phyloP scores from a whole-genome alignment of 2,113 vertebrate species.

The Diadophis punctatus region DNA sequence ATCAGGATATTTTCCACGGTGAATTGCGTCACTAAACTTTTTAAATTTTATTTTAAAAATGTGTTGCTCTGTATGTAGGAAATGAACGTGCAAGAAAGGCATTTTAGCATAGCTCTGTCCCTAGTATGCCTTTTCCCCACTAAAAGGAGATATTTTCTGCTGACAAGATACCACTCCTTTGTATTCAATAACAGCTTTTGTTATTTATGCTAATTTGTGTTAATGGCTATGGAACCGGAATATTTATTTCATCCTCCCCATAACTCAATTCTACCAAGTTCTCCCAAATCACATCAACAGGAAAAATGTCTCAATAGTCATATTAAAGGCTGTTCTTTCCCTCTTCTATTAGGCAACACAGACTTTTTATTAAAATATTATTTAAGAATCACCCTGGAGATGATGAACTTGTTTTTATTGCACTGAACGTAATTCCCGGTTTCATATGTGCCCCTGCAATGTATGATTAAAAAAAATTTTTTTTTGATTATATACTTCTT shows the following conservation, averaged over 20 bases:
- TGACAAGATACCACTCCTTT: too few species aligned
- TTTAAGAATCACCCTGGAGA: neutral
- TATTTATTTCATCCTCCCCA: neutral
- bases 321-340: neutral
- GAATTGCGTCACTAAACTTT: neutral
- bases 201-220: too few species aligned
- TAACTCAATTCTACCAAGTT: neutral
- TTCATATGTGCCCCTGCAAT: neutral
- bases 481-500: neutral
- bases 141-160: neutral
- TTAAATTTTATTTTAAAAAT: neutral
- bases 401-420: neutral
- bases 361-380: neutral
- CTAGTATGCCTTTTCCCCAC: neutral
- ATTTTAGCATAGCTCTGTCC: neutral
- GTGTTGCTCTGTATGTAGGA: neutral
- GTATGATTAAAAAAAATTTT: neutral
- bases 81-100: neutral
- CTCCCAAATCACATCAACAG: neutral
- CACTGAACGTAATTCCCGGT: neutral
- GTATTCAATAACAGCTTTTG: neutral
- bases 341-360: neutral
- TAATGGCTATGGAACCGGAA: neutral
- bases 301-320: neutral
- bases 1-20: neutral